Conservation (phyloP, 2,888 invertebrate species). For the Azorinus chamasolen region DNA sequence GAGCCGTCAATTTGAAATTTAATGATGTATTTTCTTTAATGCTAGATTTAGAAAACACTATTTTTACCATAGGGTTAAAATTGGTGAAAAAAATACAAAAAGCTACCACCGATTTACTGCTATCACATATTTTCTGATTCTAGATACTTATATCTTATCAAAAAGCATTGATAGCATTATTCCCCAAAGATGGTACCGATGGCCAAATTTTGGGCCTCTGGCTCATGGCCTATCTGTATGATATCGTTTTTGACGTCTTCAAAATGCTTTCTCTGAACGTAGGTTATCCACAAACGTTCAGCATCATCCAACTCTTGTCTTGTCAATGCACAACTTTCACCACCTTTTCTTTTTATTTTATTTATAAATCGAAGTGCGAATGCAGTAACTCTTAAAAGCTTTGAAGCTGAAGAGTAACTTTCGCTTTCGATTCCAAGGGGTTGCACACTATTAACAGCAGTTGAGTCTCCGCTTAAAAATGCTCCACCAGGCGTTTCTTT, state of each 20-base stretch:
- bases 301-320: constrained; percentile 26
- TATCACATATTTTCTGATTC: too few relatives aligned
- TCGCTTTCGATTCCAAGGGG: constrained; percentile 26
- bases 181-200: too few relatives aligned
- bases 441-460: neutral
- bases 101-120: too few relatives aligned
- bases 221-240: too few relatives aligned
- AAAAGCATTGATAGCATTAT: too few relatives aligned
- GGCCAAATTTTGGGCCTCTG: too few relatives aligned
- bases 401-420: constrained; percentile 24
- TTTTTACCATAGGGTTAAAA: too few relatives aligned
- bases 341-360: constrained; percentile 7
- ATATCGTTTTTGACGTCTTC: neutral
- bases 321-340: neutral
- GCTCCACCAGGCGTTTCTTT: neutral
- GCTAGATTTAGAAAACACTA: too few relatives aligned
- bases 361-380: constrained; percentile 13
- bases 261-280: constrained; percentile 16
- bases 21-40: too few relatives aligned
- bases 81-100: too few relatives aligned
- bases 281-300: constrained; percentile 30
- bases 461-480: neutral
- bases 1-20: too few relatives aligned
- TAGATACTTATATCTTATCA: too few relatives aligned
- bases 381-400: constrained; percentile 32